These are phyloP conservation scores for Somateria mollissima DNA, from an alignment of 2,797 vertebrate species.

Conservation along the genomic window DNA sequence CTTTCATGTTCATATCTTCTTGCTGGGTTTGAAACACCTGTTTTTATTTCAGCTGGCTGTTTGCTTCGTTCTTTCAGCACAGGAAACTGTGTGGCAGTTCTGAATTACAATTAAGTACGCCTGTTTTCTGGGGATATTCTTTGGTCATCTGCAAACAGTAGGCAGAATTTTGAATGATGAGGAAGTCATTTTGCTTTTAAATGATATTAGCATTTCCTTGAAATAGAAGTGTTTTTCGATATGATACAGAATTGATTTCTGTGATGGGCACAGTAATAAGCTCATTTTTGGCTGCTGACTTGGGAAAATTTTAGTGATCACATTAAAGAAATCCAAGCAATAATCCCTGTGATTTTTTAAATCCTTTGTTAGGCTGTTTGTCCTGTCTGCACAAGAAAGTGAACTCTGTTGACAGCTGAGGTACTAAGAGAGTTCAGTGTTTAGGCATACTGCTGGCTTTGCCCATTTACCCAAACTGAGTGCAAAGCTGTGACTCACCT, in stretches of 20 bases:
- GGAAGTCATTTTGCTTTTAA: background rate
- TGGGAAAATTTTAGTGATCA: background rate
- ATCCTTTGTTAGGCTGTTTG: background rate
- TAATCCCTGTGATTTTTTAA: background rate
- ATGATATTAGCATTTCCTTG: background rate
- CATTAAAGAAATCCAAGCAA: background rate
- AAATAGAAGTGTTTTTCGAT: background rate
- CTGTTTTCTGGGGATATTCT: background rate
- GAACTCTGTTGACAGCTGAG: background rate
- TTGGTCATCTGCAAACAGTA: background rate
- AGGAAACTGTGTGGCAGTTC: background rate
- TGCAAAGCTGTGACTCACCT: background rate
- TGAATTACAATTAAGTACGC: conserved; percentile 1
- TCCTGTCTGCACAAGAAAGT: background rate
- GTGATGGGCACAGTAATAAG: background rate
- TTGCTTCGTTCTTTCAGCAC: background rate
- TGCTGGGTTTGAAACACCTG: conserved; percentile 37
- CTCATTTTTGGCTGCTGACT: background rate
- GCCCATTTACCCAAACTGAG: background rate
- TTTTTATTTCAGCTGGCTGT: conserved; percentile 26
- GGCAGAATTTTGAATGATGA: background rate
- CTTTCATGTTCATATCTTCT: conserved; percentile 50
- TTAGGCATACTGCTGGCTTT: background rate
- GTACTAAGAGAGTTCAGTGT: background rate
- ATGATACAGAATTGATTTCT: background rate